phyloP scores from a whole-genome alignment of 92 coral and sea anemone species.

The Parazoanthus swiftii region DNA sequence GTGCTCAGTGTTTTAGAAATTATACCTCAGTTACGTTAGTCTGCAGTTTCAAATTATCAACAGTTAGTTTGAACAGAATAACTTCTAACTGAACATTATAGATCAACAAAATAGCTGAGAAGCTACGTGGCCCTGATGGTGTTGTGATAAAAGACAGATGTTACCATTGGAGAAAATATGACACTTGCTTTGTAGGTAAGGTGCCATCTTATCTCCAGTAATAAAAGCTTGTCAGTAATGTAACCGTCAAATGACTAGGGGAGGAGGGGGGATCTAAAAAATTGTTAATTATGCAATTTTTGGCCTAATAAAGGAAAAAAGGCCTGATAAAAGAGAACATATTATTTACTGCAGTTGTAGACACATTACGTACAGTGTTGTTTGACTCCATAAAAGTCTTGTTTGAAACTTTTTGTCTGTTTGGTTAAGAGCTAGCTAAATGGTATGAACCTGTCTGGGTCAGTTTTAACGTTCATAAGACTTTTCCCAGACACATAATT shows the following conservation, averaged over 20 bases:
- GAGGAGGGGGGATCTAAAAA: too few species aligned
- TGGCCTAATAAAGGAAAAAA: too few species aligned
- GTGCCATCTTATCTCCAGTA: not conserved
- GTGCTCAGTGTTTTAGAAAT: too few species aligned
- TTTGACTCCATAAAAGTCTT: too few species aligned
- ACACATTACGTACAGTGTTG: too few species aligned
- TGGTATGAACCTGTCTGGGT: too few species aligned
- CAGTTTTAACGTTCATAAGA: too few species aligned
- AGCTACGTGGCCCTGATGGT: slow-evolving; percentile 55
- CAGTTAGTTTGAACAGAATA: too few species aligned
- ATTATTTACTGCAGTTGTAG: not conserved
- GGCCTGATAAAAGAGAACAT: not conserved
- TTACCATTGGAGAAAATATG: slow-evolving; percentile 69
- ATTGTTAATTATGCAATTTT: too few species aligned
- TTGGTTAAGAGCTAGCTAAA: too few species aligned
- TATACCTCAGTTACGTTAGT: not conserved
- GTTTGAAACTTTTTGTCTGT: too few species aligned
- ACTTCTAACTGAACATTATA: not conserved
- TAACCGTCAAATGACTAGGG: not conserved
- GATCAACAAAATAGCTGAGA: slow-evolving; percentile 47
- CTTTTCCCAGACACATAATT: too few species aligned
- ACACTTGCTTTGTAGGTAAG: slow-evolving; percentile 83
- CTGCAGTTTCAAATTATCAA: not conserved
- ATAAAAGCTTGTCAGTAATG: not conserved
- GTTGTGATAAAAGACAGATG: slow-evolving; percentile 76